Conservation (phyloP, 2,113 vertebrate genomes). For the Malaclemys terrapin region DNA sequence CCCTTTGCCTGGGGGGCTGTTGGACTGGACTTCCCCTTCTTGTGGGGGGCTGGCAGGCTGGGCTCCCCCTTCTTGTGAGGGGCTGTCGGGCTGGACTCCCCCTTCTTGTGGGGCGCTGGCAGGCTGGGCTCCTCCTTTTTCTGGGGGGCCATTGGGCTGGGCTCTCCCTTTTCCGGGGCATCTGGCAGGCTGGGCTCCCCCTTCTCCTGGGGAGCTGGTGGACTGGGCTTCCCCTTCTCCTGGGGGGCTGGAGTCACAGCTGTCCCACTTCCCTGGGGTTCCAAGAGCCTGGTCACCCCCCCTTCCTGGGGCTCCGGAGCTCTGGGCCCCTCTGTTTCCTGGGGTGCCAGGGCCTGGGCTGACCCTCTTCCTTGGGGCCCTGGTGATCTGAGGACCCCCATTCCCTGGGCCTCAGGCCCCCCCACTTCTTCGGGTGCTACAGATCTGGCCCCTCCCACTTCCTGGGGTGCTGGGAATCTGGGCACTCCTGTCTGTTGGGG, state of each 20-base stretch:
- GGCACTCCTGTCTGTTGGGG: background rate
- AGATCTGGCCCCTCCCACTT: background rate
- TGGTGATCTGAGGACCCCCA: background rate
- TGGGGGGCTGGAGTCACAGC: background rate
- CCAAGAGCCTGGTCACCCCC: background rate
- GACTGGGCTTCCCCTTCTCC: background rate
- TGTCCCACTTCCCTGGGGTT: background rate
- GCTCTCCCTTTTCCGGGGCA: background rate
- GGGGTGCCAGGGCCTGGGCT: background rate
- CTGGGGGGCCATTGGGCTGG: background rate
- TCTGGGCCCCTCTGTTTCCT: background rate
- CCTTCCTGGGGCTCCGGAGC: conserved; percentile 23
- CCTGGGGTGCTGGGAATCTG: conserved; percentile 27
- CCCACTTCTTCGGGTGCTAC: conserved; percentile 47
- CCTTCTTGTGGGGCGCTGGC: background rate
- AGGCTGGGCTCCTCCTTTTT: background rate
- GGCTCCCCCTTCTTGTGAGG: no score
- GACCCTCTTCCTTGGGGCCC: background rate
- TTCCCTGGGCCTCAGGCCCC: background rate
- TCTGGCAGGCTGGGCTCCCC: background rate
- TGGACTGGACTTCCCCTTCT: no score
- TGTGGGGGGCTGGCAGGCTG: no score
- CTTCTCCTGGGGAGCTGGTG: background rate
- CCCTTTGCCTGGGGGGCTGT: no score
- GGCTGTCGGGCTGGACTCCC: background rate